phyloP scores from a whole-genome alignment of 30 jellyfish, hydroid and myxozoan genomes.

The Rhopilema esculentum region DNA sequence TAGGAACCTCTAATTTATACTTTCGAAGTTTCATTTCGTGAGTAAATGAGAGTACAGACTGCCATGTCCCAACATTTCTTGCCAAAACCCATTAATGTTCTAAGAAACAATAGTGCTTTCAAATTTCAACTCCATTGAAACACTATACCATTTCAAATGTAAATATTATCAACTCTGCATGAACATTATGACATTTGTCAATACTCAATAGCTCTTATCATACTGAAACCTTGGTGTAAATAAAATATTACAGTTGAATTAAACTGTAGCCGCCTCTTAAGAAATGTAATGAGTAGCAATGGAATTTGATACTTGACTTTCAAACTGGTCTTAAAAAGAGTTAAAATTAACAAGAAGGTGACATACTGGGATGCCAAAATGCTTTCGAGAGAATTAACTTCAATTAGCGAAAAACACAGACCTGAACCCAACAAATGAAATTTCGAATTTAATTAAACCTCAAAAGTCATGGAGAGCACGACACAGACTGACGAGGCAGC shows the following conservation, averaged over 20 bases:
- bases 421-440: not conserved
- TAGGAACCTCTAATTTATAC: too few species aligned
- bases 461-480: not conserved
- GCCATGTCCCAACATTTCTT: too few species aligned
- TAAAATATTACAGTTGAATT: not conserved
- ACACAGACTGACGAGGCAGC: not conserved
- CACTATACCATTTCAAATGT: too few species aligned
- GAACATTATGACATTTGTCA: too few species aligned
- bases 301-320: not conserved
- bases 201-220: not conserved
- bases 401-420: conserved; percentile 10
- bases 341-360: not conserved
- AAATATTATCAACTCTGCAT: too few species aligned
- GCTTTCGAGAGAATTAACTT: conserved; percentile 11
- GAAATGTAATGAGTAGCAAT: not conserved
- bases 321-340: not conserved
- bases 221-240: not conserved
- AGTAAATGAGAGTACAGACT: too few species aligned
- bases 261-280: not conserved
- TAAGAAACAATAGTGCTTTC: too few species aligned
- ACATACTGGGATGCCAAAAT: not conserved
- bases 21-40: too few species aligned
- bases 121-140: too few species aligned
- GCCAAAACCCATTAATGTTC: too few species aligned
- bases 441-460: not conserved